These are phyloP conservation scores for Antheraea pernyi DNA, from an alignment of 1,140 invertebrate species.

Conservation along the genomic window DNA sequence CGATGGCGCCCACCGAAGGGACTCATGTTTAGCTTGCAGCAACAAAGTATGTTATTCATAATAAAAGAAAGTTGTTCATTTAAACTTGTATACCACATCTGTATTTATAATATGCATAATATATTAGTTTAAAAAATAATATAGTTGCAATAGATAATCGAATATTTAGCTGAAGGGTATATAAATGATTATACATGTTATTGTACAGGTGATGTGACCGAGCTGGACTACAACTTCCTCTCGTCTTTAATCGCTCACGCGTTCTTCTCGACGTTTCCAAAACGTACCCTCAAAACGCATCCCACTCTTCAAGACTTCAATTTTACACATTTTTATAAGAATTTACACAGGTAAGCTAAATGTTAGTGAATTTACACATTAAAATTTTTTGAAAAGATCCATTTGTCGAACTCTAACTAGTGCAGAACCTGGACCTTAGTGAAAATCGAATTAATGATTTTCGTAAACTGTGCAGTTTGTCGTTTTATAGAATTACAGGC, in stretches of 20 bases:
- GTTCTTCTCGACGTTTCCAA: conserved; percentile 92
- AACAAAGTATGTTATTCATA: conserved; percentile 82
- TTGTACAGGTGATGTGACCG: conserved; percentile 83
- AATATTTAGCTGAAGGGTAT: too few species aligned
- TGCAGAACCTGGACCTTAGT: too few species aligned
- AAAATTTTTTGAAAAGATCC: too few species aligned
- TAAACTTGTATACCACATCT: not conserved
- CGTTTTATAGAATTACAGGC: too few species aligned
- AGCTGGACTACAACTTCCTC: conserved; percentile 85
- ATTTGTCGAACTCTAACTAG: too few species aligned
- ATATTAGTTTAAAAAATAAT: too few species aligned
- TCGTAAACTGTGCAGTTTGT: too few species aligned
- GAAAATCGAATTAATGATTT: too few species aligned
- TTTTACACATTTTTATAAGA: conserved; percentile 87
- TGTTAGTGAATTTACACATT: not conserved
- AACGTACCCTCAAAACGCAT: conserved; percentile 87
- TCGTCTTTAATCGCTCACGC: conserved; percentile 88
- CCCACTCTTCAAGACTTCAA: conserved; percentile 90
- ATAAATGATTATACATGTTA: not conserved
- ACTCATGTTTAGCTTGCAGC: conserved; percentile 88
- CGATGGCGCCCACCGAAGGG: conserved; percentile 84
- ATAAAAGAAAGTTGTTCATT: not conserved
- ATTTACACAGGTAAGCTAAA: conserved; percentile 81
- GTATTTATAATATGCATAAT: too few species aligned
- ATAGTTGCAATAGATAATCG: too few species aligned